Conservation (phyloP, 1,140 invertebrate genomes). For the Parasteatoda tepidariorum region DNA sequence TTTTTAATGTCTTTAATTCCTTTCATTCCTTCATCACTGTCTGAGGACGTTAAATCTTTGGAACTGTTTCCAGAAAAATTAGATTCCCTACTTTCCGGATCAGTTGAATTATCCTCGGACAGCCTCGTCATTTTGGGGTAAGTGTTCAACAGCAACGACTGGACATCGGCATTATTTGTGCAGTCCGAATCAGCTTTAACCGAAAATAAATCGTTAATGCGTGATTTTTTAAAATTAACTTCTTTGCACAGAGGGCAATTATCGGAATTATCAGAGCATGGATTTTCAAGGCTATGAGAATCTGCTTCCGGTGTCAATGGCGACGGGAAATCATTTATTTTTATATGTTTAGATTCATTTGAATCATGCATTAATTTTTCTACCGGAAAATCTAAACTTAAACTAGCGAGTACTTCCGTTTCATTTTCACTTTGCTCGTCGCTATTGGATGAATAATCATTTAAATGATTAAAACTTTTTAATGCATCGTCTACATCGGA, state of each 20-base stretch:
- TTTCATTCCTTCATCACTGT: conserved; percentile 38
- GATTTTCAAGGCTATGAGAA: conserved; percentile 16
- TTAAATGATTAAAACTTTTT: conserved; percentile 46
- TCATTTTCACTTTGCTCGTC: conserved; percentile 41
- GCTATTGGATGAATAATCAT: conserved; percentile 39
- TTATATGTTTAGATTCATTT: background rate
- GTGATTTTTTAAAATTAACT: conserved; percentile 32
- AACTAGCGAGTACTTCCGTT: background rate
- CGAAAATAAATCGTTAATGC: conserved; percentile 28
- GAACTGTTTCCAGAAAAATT: background rate
- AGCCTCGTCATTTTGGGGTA: conserved; percentile 28
- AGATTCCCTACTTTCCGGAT: background rate
- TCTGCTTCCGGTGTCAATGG: background rate
- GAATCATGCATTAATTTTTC: too few relatives aligned
- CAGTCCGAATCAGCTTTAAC: background rate
- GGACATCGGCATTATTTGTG: background rate
- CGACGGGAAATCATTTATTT: background rate
- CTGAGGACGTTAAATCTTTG: conserved; percentile 18
- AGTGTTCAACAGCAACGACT: conserved; percentile 28
- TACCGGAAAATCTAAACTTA: too few relatives aligned
- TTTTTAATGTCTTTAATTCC: conserved; percentile 27
- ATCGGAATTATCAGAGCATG: conserved; percentile 48
- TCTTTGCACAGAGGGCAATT: conserved; percentile 41
- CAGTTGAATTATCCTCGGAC: background rate
- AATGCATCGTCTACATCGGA: conserved; percentile 45